Evolutionary conservation across 2,113 vertebrate species (phyloP), one percentile per base, ranked within the genome.

Genomic region (Strix uralensis): DNA sequence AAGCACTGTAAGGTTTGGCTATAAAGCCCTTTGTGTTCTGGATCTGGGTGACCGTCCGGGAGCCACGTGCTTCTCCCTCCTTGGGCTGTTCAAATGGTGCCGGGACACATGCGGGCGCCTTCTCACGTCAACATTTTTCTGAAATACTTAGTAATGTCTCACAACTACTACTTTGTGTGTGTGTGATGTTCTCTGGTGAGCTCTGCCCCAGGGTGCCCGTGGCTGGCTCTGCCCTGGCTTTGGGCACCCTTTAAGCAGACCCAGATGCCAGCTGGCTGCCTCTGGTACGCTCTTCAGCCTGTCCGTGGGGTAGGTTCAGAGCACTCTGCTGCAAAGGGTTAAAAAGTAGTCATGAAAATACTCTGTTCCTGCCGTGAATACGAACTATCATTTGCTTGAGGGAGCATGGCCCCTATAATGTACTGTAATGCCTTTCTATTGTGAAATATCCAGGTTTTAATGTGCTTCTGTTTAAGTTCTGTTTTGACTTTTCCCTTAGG

Each of bases 401-500:
- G 86, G 91, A 97, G 54, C 20, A 0, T 86, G 86, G 90, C 90
- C 83, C 73, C 88, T 34, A 2, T 88, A 88, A 94, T 94, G 72
- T 94, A 44, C 88, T 11, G 32, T 95, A 73, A 94, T 97, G 96
- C 97, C 95, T 96, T 95, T 85, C 97, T 81, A 88, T 85, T 97
- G 96, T 96, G 96, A 91, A 93, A 97, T 91, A 96, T 40, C 97
- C 94, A 94, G 95, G 84, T 94, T 97, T 97, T 98, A 97, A 97
- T 97, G 97, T 95, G 97, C 97, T 96, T 93, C 96, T 97, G 90
- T 81, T 95, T 81, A 93, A 97, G 96, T 97, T 97, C 97, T 97
- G 92, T 54, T 95, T 96, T 89, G 92, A 94, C 97, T 98, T 98
- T 96, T 97, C 98, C 98, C 98, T 85, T 63, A 98, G 98, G 98